Evolutionary conservation across 2,797 vertebrate species (phyloP), one percentile per base, ranked within the genome.

Genomic region (Premnoplex brunnescens): DNA sequence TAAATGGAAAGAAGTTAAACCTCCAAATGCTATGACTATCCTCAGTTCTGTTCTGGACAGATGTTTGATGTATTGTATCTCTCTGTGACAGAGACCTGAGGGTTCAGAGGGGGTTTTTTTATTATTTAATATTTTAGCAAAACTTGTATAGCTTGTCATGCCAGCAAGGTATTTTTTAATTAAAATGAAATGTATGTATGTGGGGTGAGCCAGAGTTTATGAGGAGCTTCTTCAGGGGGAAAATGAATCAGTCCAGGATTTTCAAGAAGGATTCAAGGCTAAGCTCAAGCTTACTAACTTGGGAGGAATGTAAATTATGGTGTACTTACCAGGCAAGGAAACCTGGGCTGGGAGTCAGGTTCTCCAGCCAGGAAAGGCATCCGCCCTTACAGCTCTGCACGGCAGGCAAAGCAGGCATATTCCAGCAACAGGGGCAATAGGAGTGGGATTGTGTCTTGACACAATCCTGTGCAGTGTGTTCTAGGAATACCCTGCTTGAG

Each of bases 141-240:
- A 96, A 96, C 93, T 91, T 93, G 96, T 84, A 96, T 88, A 84
- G 89, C 94, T 93, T 96, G 95, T 95, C 91, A 75, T 96, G 89
- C 94, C 94, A 96, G 92, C 91, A 86, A 97, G 79, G 94, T 96
- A 96, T 97, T 96, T 97, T 97, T 96, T 96, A 96, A 97, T 97
- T 94, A 97, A 96, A 95, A 94, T 85, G 79, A 97, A 96, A 97
- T 95, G 95, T 86, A 95, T 95, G 89, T 89, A 85, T 91, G 76
- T 91, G 95, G 87, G 95, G 95, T 96, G 95, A 96, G 94, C 94
- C 95, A 97, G 95, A 94, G 95, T 96, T 96, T 97, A 97, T 72
- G 95, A 97, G 84, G 95, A 96, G 92, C 93, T 96, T 95, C 96
- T 96, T 96, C 85, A 91, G 94, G 92, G 92, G 89, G 85, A 96